phyloP scores from a whole-genome alignment of 2,113 vertebrate species.

The Cebidichthys violaceus region DNA sequence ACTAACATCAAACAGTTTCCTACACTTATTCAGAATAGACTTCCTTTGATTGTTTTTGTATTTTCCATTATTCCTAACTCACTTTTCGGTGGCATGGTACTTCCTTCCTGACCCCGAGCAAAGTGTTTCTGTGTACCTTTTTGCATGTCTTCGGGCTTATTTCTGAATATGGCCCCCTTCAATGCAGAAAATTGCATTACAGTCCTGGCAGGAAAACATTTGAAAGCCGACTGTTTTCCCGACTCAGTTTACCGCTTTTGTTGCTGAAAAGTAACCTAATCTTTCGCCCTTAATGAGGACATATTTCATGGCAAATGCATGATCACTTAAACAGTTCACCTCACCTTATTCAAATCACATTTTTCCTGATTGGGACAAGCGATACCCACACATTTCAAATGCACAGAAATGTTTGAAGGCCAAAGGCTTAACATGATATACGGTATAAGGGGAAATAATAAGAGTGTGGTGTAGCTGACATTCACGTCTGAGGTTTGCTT shows the following conservation, averaged over 20 bases:
- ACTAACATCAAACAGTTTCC: conserved; percentile 48
- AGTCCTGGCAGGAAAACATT: conserved; percentile 62
- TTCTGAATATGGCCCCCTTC: conserved; percentile 64
- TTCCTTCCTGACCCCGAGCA: conserved; percentile 73
- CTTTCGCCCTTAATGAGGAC: conserved; percentile 77
- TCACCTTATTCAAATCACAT: conserved; percentile 80
- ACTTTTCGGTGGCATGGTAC: conserved; percentile 64
- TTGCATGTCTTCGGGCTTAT: conserved; percentile 70
- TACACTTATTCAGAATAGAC: conserved; percentile 26
- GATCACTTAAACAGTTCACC: conserved; percentile 82
- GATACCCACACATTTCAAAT: conserved; percentile 67
- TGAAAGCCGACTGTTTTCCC: conserved; percentile 61
- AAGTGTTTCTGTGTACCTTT: conserved; percentile 54
- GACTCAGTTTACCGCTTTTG: conserved; percentile 72
- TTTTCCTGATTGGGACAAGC: conserved; percentile 70
- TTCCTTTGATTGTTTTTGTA: conserved; percentile 67
- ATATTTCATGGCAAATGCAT: conserved; percentile 84
- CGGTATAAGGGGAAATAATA: conserved; percentile 61
- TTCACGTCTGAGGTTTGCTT: conserved; percentile 65
- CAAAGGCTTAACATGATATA: conserved; percentile 73
- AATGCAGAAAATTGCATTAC: conserved; percentile 81
- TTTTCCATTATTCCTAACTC: conserved; percentile 65
- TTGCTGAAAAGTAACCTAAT: conserved; percentile 74
- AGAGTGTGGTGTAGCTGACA: conserved; percentile 55
- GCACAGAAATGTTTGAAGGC: conserved; percentile 60